Percentiles rank a stretch among this genome's conserved stretches.
Conservation (phyloP, 2,888 invertebrate genomes). For the Caprella mutica region DNA sequence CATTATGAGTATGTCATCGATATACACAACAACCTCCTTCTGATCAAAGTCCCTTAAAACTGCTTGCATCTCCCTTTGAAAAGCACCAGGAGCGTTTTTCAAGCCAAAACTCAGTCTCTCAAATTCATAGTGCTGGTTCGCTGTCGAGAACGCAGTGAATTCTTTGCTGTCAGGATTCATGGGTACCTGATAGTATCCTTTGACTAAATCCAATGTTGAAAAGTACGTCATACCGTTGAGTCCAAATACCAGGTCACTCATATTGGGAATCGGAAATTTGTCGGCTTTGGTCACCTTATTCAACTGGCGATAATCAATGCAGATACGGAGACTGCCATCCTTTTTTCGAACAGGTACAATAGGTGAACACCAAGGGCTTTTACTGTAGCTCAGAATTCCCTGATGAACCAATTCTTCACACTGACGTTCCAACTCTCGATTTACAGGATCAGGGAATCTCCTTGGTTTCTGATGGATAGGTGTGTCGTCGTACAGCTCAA, state of each 20-base stretch:
- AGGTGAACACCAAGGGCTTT: too few relatives aligned
- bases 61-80: background rate
- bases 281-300: constrained; percentile 1
- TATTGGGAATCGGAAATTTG: background rate
- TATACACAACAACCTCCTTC: background rate
- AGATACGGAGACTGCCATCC: background rate
- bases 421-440: too few relatives aligned
- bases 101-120: background rate
- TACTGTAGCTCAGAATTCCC: too few relatives aligned
- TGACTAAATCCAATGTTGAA: background rate
- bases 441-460: too few relatives aligned
- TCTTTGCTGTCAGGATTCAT: background rate
- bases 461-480: too few relatives aligned
- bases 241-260: constrained; percentile 4
- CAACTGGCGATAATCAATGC: background rate
- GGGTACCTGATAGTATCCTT: background rate
- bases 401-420: too few relatives aligned
- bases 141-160: background rate
- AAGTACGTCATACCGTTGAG: constrained; percentile 4
- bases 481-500: too few relatives aligned
- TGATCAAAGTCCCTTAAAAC: background rate
- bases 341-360: background rate
- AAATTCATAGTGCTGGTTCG: background rate
- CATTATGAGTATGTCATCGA: background rate
- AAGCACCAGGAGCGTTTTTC: constrained; percentile 1